phyloP scores from a whole-genome alignment of 2,113 vertebrate genomes.

The Caretta caretta region DNA sequence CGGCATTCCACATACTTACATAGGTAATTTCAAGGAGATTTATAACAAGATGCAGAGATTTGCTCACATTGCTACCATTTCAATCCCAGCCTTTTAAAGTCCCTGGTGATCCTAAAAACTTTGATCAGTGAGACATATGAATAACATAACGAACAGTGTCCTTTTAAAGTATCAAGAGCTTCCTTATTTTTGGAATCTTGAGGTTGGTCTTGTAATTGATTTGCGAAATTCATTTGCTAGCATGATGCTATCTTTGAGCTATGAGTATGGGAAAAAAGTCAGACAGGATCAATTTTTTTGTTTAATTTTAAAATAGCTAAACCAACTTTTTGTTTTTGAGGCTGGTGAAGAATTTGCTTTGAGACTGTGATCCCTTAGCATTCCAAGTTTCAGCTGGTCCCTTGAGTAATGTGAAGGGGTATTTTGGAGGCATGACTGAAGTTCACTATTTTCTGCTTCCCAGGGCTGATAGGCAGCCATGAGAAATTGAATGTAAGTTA shows the following conservation, averaged over 20 bases:
- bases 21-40: not conserved
- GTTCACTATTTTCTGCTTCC: not conserved
- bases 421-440: not conserved
- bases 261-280: not conserved
- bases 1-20: not conserved
- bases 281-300: not conserved
- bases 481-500: not conserved
- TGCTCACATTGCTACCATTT: not conserved
- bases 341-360: not conserved
- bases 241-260: not conserved
- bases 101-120: not conserved
- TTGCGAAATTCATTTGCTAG: not conserved
- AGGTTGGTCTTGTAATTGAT: not conserved
- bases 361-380: not conserved
- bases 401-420: not conserved
- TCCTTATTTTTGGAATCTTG: not conserved
- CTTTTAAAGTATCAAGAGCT: not conserved
- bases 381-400: not conserved
- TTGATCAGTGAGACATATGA: accelerated
- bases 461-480: too few relatives aligned
- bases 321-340: not conserved
- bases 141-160: not conserved
- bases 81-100: not conserved
- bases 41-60: not conserved
- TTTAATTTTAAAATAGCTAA: not conserved